These are phyloP conservation scores for Malurus alboscapulatus DNA, from an alignment of 2,113 vertebrate genomes.

Conservation along the genomic window DNA sequence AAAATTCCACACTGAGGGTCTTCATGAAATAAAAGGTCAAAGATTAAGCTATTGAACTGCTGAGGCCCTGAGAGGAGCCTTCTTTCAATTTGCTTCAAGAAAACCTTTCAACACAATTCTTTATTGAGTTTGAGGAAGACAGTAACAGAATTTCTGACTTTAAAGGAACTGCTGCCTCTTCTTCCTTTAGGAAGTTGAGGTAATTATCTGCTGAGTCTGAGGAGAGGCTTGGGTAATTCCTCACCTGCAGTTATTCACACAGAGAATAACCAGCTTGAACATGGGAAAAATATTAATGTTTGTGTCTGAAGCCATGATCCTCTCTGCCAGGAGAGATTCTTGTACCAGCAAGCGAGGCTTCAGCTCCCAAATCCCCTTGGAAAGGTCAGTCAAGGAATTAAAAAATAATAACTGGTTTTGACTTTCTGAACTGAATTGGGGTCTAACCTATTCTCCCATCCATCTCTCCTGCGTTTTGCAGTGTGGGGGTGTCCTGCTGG, in stretches of 20 bases:
- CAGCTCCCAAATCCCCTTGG: background rate
- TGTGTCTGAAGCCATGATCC: background rate
- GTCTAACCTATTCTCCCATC: rapidly evolving
- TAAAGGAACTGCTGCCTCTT: background rate
- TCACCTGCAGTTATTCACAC: background rate
- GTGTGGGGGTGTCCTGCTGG: background rate
- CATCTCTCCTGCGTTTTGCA: background rate
- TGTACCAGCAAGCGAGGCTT: background rate
- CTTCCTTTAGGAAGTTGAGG: background rate
- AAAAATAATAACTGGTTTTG: background rate
- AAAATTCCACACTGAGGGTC: background rate
- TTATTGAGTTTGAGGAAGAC: background rate
- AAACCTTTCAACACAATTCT: background rate
- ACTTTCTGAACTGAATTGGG: background rate
- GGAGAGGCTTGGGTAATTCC: background rate
- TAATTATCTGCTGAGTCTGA: background rate
- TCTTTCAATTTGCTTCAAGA: background rate
- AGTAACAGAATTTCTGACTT: background rate
- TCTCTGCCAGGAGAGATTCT: background rate
- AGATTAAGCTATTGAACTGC: background rate
- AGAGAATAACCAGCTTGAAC: background rate
- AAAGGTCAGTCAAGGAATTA: background rate
- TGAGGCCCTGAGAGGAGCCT: background rate
- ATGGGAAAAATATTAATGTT: background rate
- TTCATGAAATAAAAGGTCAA: background rate